Evolutionary conservation across 2,888 invertebrate genomes (phyloP).

Genomic region (Ormyrus nitidulus): DNA sequence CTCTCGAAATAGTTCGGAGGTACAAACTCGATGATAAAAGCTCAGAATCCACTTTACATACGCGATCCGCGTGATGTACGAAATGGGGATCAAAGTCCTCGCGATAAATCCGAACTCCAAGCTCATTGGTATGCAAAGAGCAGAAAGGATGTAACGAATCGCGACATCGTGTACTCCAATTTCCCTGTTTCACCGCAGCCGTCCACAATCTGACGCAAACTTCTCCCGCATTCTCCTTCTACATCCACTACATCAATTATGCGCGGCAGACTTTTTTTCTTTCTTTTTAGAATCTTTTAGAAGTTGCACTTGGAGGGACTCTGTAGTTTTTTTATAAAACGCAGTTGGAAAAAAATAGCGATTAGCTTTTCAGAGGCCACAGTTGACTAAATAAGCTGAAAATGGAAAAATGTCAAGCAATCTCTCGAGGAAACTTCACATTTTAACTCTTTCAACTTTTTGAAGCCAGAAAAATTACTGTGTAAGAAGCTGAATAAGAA

Average conservation of each 20-base stretch:
- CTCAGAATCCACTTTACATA: constrained; percentile 1
- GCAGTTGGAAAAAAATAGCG: no score
- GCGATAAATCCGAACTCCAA: constrained; percentile 14
- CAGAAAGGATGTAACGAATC: constrained; percentile 35
- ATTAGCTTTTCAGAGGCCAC: no score
- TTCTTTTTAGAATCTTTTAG: constrained; percentile 26
- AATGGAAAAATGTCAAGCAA: no score
- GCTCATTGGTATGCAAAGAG: constrained; percentile 41
- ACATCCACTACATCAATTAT: constrained; percentile 9
- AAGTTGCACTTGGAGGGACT: neutral
- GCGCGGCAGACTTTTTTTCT: neutral
- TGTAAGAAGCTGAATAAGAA: no score
- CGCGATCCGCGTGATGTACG: neutral
- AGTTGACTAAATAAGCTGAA: no score
- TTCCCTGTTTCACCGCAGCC: neutral
- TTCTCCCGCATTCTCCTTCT: neutral
- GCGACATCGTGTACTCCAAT: constrained; percentile 35
- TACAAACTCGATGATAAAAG: constrained; percentile 21
- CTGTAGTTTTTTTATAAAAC: neutral
- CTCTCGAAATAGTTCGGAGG: neutral
- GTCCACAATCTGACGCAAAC: neutral
- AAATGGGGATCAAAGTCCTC: neutral
- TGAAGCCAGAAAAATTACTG: no score
- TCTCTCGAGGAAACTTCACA: no score
- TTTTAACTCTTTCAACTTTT: no score